Conservation (phyloP, 2,113 vertebrate species). For the Cercopithecus mona region DNA sequence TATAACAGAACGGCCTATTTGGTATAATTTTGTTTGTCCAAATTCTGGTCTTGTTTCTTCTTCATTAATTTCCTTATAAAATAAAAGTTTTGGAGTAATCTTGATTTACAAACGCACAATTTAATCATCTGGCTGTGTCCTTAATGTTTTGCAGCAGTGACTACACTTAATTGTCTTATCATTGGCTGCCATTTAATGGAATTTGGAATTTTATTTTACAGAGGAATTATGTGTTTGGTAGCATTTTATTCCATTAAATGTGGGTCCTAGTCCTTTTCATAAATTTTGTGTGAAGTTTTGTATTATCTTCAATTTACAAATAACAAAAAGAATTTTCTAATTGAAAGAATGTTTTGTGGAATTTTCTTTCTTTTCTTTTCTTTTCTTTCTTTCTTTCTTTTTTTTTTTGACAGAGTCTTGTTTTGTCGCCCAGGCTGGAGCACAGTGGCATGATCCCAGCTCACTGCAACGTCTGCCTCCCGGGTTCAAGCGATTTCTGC, state of each 20-base stretch:
- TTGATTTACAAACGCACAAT: neutral
- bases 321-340: neutral
- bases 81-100: neutral
- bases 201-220: slow-evolving; percentile 3
- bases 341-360: neutral
- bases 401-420: too few species aligned
- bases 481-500: too few species aligned
- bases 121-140: neutral
- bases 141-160: neutral
- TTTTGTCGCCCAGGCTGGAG: too few species aligned
- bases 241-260: neutral
- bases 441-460: too few species aligned
- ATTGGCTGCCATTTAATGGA: neutral
- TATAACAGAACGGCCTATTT: neutral
- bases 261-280: neutral
- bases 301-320: neutral
- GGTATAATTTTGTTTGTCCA: neutral
- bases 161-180: neutral
- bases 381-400: too few species aligned
- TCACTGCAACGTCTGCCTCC: too few species aligned
- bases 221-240: neutral
- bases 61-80: neutral
- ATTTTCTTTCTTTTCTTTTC: neutral
- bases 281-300: neutral
- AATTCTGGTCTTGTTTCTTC: neutral